Percentiles rank a stretch among this genome's conserved stretches.
phyloP scores from a whole-genome alignment of 1,140 invertebrate species.

The Lepidurus couesii region DNA sequence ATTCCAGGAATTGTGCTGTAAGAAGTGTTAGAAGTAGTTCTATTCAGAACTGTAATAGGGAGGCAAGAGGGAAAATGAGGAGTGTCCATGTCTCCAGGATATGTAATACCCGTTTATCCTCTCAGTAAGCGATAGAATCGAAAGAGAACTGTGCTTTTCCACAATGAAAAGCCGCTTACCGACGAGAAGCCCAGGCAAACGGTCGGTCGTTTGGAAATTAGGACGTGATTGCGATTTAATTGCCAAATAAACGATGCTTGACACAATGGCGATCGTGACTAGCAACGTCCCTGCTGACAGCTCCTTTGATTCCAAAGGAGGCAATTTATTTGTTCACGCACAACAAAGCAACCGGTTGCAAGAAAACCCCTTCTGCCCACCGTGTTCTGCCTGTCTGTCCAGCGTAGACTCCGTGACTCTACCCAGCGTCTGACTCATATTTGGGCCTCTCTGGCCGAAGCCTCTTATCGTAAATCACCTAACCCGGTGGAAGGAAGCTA shows the following conservation, averaged over 20 bases:
- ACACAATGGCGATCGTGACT: neutral
- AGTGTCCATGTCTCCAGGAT: too few species aligned
- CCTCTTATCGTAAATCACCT: conserved; percentile 9
- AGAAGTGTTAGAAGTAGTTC: too few species aligned
- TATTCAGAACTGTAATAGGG: too few species aligned
- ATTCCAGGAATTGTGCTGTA: too few species aligned
- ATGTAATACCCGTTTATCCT: too few species aligned
- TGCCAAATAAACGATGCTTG: neutral
- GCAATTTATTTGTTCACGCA: neutral
- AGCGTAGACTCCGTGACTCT: neutral
- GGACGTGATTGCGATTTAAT: neutral
- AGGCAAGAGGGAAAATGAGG: too few species aligned
- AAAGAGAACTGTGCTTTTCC: too few species aligned
- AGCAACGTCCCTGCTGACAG: neutral
- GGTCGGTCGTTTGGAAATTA: neutral
- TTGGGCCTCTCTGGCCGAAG: neutral
- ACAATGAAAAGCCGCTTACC: too few species aligned
- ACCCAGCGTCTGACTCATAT: neutral
- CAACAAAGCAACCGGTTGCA: neutral
- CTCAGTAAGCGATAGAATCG: too few species aligned
- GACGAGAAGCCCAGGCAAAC: too few species aligned
- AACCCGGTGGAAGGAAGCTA: neutral
- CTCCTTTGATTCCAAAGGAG: neutral
- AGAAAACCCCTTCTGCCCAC: neutral
- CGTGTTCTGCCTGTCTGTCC: neutral